Evolutionary conservation across 2,888 invertebrate genomes (phyloP), one percentile per base, ranked within the genome.

Genomic region (Agonopterix alstromeriana): DNA sequence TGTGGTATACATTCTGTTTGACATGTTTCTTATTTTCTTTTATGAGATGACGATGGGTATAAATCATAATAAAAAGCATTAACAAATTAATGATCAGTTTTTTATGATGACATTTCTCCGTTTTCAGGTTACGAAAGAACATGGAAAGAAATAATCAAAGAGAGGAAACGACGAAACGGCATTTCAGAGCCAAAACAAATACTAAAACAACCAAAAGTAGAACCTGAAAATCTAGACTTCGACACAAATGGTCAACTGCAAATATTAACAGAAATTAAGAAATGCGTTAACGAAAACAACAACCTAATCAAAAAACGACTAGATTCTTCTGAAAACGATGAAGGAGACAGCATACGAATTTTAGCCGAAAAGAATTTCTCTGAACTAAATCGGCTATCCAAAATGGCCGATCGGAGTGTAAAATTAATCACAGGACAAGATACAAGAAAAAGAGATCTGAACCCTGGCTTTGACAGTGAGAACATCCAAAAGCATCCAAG

Each of bases 71-170:
- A 14, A 14, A 14, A 14, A 14, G 2, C 2, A 14, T 14, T 14
- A 14, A 14, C 2, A 14, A 14, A 14, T 14, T 14, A 14, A 14
- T 14, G 2, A 2, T 14, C 2, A 1, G 1, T 14, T 14, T 14
- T 14, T 14, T 14, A 14, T 17, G 2, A 17, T 17, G 17, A 27
- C 27, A 27, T 27, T 7, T 27, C 27, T 27, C 27, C 2, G 45
- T 56, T 89, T 86, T 47, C 81, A 92, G 92, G 84, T 53, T 89
- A 91, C 63, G 93, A 93, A 73, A 82, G 79, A 46, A 86, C 88
- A 44, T 94, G 94, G 94, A 84, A 90, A 60, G 90, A 90, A 66
- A 88, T 94, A 54, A 61, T 93, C 2, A 90, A 90, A 66, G 93
- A 93, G 57, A 87, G 93, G 45, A 86, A 90, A 57, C 90, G 90